Conservation (phyloP, 2,888 invertebrate genomes). For the Hesperia comma region DNA sequence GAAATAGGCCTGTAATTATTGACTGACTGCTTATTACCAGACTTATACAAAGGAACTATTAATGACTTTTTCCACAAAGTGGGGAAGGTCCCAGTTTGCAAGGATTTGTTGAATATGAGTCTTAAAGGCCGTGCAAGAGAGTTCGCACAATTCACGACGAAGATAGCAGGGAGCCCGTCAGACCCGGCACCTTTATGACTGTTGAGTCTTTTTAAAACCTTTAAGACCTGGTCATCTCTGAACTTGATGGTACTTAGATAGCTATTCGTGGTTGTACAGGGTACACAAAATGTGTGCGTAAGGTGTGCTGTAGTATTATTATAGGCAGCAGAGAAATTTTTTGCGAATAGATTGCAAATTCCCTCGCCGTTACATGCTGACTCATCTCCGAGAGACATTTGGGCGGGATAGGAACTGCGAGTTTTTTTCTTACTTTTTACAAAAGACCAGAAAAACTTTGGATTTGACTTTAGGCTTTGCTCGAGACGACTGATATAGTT, state of each 20-base stretch:
- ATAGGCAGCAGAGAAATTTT: background rate
- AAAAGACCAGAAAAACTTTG: constrained; percentile 8
- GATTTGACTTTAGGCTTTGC: constrained; percentile 1
- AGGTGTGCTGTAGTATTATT: background rate
- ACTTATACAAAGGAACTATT: constrained; percentile 8
- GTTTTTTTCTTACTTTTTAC: constrained; percentile 4
- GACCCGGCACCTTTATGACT: background rate
- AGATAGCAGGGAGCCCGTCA: constrained; percentile 4
- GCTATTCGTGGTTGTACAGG: background rate
- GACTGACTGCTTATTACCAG: background rate
- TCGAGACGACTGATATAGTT: constrained; percentile 6
- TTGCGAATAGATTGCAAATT: constrained; percentile 3
- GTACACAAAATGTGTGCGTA: background rate
- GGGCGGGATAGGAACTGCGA: background rate
- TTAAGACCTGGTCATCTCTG: too few relatives aligned
- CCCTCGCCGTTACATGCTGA: background rate
- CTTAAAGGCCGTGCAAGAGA: background rate
- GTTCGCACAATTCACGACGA: background rate
- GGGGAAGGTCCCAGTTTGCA: constrained; percentile 7
- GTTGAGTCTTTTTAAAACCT: background rate
- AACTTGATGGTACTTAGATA: too few relatives aligned
- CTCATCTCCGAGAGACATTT: too few relatives aligned
- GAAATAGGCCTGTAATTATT: too few relatives aligned
- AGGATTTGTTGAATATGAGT: constrained; percentile 11
- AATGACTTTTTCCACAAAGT: background rate